phyloP scores from a whole-genome alignment of 2,888 invertebrate species.

The Leucoptera coffeella region DNA sequence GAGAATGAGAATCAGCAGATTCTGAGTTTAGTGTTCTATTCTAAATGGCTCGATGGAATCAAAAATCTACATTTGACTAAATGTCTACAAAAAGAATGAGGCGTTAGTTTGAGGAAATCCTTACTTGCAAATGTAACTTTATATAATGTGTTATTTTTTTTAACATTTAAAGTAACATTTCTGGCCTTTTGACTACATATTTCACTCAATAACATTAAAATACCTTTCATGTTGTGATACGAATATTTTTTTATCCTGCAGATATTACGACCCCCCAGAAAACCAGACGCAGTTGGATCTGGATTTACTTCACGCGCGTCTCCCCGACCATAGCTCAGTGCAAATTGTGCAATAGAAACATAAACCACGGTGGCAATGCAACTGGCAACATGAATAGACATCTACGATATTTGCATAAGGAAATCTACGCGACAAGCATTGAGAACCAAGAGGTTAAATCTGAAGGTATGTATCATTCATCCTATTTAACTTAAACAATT shows the following conservation, averaged over 20 bases:
- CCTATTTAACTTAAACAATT: neutral
- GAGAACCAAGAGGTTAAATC: slow-evolving; percentile 12
- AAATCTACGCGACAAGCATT: slow-evolving; percentile 6
- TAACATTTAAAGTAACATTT: too few relatives aligned
- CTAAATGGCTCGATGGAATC: too few relatives aligned
- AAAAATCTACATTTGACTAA: too few relatives aligned
- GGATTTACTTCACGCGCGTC: slow-evolving; percentile 32
- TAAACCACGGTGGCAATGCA: slow-evolving; percentile 39
- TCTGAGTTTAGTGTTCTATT: too few relatives aligned
- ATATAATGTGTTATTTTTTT: too few relatives aligned
- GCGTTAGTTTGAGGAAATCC: too few relatives aligned
- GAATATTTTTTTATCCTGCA: neutral
- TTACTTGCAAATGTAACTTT: too few relatives aligned
- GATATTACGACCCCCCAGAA: neutral
- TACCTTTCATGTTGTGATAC: too few relatives aligned
- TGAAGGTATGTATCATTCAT: neutral
- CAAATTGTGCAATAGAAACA: slow-evolving; percentile 30
- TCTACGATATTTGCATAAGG: slow-evolving; percentile 31
- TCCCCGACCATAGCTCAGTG: slow-evolving; percentile 29
- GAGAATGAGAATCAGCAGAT: too few relatives aligned
- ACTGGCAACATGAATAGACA: slow-evolving; percentile 46
- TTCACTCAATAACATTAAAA: too few relatives aligned
- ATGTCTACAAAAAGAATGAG: too few relatives aligned
- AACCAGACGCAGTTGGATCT: slow-evolving; percentile 27
- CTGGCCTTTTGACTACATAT: too few relatives aligned